A percentile compares a stretch with the other conserved stretches of the same genome.
phyloP scores from a whole-genome alignment of 2,797 vertebrate genomes.

The Dryobates pubescens region DNA sequence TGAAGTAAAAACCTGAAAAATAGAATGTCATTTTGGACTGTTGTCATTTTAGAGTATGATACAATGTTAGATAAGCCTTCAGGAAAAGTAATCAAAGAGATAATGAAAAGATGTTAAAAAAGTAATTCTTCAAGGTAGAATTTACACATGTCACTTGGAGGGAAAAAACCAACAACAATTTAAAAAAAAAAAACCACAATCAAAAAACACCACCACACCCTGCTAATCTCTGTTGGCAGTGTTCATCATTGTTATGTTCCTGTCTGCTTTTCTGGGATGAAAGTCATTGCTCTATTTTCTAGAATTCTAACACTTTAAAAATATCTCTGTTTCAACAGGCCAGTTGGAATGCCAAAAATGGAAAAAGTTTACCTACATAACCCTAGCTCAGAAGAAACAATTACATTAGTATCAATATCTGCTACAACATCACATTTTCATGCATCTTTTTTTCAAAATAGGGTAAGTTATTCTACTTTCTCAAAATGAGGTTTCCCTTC shows the following conservation, averaged over 20 bases:
- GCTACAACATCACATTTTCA: slow-evolving; percentile 99
- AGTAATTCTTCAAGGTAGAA: not conserved
- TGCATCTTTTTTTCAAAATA: slow-evolving; percentile 98
- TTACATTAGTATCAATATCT: slow-evolving; percentile 99
- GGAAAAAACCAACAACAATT: not conserved
- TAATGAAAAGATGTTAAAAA: not conserved
- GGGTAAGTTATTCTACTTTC: slow-evolving; percentile 85
- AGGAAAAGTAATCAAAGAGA: not conserved
- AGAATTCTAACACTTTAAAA: not conserved
- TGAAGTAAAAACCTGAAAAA: not conserved
- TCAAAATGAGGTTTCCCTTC: not conserved
- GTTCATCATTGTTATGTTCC: not conserved
- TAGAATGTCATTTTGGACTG: not conserved
- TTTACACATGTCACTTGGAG: not conserved
- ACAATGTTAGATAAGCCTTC: not conserved
- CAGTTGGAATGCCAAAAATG: slow-evolving; percentile 99
- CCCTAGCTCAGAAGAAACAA: slow-evolving; percentile 98
- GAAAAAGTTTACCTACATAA: slow-evolving; percentile 99
- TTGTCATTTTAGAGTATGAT: not conserved
- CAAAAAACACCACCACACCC: no score
- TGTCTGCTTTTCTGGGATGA: not conserved
- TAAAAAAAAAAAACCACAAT: not conserved
- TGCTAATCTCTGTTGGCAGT: not conserved
- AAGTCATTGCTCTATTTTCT: not conserved
- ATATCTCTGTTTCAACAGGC: slow-evolving; percentile 79